These are phyloP conservation scores for Pardosa pseudoannulata DNA, from an alignment of 2,888 invertebrate species.

Conservation along the genomic window DNA sequence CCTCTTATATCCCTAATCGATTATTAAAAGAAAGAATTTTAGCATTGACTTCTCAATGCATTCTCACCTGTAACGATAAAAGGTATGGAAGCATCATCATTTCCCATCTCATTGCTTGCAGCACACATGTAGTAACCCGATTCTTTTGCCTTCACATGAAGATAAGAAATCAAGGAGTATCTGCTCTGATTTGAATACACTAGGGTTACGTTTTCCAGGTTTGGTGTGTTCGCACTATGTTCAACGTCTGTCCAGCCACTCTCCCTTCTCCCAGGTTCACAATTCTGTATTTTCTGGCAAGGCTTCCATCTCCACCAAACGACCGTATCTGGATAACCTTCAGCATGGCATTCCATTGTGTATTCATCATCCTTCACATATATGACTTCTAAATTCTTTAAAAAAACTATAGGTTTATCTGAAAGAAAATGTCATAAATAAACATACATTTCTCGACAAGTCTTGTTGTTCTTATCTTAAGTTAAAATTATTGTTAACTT, in stretches of 20 bases:
- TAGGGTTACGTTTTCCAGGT: slow-evolving; percentile 47
- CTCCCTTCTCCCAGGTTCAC: neutral
- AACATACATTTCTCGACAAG: too few species aligned
- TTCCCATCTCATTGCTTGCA: slow-evolving; percentile 77
- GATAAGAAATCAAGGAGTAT: slow-evolving; percentile 54
- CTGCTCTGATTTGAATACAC: slow-evolving; percentile 22
- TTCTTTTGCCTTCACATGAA: slow-evolving; percentile 73
- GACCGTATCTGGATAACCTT: slow-evolving; percentile 81
- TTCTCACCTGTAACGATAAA: slow-evolving; percentile 78
- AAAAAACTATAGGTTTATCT: slow-evolving; percentile 45
- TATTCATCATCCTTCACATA: slow-evolving; percentile 58
- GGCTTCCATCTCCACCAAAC: slow-evolving; percentile 80
- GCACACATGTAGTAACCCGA: slow-evolving; percentile 77
- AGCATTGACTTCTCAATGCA: too few species aligned
- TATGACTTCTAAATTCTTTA: slow-evolving; percentile 13
- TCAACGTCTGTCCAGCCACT: slow-evolving; percentile 55
- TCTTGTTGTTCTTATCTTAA: too few species aligned
- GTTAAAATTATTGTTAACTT: too few species aligned
- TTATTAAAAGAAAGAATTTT: slow-evolving; percentile 27
- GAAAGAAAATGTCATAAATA: slow-evolving; percentile 11
- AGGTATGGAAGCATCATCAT: slow-evolving; percentile 75
- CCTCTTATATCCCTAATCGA: too few species aligned
- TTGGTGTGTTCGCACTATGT: slow-evolving; percentile 14
- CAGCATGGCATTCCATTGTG: slow-evolving; percentile 80
- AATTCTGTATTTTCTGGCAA: slow-evolving; percentile 66